phyloP scores from a whole-genome alignment of 1,140 invertebrate species.

The Ceratina calcarata region DNA sequence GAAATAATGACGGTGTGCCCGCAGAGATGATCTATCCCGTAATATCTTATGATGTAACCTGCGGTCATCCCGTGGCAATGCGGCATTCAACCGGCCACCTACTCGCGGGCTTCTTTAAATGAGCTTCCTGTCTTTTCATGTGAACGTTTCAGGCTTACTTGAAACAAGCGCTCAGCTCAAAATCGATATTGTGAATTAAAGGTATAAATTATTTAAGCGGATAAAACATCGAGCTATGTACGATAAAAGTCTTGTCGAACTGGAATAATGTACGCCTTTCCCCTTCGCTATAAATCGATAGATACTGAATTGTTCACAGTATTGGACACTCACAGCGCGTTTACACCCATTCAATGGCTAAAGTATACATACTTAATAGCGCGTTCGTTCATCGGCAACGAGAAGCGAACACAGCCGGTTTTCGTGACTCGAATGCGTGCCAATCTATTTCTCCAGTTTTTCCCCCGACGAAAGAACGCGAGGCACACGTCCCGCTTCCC shows the following conservation, averaged over 20 bases:
- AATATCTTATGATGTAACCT: constrained; percentile 65
- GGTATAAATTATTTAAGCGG: too few relatives aligned
- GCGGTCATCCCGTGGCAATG: constrained; percentile 46
- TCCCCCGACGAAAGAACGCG: constrained; percentile 18
- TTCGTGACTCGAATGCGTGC: constrained; percentile 43
- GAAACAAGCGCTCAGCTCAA: too few relatives aligned
- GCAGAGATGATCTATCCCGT: constrained; percentile 69
- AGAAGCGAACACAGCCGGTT: constrained; percentile 14
- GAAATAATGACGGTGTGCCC: constrained; percentile 70
- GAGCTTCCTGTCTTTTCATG: constrained; percentile 55
- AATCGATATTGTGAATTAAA: too few relatives aligned
- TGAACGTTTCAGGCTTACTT: too few relatives aligned
- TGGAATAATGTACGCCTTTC: too few relatives aligned
- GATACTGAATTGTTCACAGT: not conserved
- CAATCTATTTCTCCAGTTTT: constrained; percentile 38
- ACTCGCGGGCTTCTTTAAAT: constrained; percentile 46
- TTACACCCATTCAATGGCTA: constrained; percentile 8
- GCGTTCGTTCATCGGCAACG: not conserved
- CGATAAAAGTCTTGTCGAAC: too few relatives aligned
- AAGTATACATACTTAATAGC: too few relatives aligned
- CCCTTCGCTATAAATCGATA: not conserved
- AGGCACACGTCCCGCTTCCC: constrained; percentile 25
- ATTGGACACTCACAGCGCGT: not conserved
- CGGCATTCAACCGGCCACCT: constrained; percentile 35
- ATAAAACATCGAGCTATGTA: too few relatives aligned